Evolutionary conservation across 2,797 vertebrate species (phyloP).

Genomic region (Cygnus olor): DNA sequence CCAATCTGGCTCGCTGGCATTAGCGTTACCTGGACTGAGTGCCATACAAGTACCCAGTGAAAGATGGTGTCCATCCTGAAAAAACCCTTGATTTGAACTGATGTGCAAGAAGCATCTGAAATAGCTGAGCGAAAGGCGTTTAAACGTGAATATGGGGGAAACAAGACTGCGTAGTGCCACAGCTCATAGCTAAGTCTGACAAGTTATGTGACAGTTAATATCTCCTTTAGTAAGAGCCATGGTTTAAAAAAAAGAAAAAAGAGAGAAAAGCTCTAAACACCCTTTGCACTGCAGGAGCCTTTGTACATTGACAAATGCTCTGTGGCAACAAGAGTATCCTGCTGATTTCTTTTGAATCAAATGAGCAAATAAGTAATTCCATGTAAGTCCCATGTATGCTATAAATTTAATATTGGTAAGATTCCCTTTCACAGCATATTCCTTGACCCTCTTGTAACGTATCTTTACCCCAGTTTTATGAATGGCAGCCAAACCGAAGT

Average conservation of each 20-base stretch:
- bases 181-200: background rate
- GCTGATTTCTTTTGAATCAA: background rate
- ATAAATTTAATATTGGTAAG: background rate
- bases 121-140: background rate
- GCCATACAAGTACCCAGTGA: background rate
- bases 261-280: background rate
- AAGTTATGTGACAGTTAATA: background rate
- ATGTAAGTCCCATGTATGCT: background rate
- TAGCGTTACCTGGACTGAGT: background rate
- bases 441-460: background rate
- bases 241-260: background rate
- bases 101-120: background rate
- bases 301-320: background rate
- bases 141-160: background rate
- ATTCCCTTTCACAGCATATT: background rate
- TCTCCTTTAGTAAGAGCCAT: background rate
- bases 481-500: background rate
- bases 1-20: background rate
- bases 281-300: background rate
- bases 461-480: background rate
- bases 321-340: background rate
- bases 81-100: background rate
- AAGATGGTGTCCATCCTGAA: background rate
- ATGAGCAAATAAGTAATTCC: accelerated
- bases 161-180: background rate